Evolutionary conservation across 2,113 vertebrate species (phyloP), one percentile per base, ranked within the genome.

Genomic region (Lipotes vexillifer): DNA sequence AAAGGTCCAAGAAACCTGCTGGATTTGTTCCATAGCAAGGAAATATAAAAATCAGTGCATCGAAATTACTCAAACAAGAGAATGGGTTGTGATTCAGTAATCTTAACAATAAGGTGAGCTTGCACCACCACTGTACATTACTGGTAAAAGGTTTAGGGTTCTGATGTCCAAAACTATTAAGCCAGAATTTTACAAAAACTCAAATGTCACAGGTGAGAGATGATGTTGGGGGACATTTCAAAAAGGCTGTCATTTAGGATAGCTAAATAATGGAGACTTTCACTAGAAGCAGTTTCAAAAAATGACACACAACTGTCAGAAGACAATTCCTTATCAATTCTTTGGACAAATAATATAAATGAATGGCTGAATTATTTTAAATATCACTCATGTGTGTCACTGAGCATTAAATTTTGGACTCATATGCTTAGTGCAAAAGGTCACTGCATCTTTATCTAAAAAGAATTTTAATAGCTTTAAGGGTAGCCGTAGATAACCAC

Each of bases 161-260:
- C 41, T 57, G 14, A 59, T 41, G 57, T 23, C 5, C 20, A 94
- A 91, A 90, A 41, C 59, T 65, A 84, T 86, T 68, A 88, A 94
- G 72, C 8, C 66, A 68, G 52, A 96, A 96, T 63, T 57, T 74
- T 66, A 88, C 49, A 95, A 81, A 95, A 86, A 83, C 31, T 88
- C 77, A 93, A 18, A 74, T 75, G 81, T 57, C 0, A 0, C 49
- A 81, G 33, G 59, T 90, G 88, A 94, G 13, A 83, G n/a, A 88
- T 20, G 55, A n/a, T 71, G 49, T 1, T 59, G 75, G 5, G 2
- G 31, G 5, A 85, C 21, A 93, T 74, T 71, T 41, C 96, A 61
- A 88, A 75, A 93, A 97, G 94, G 93, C 95, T 97, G 83, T 88
- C 95, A 91, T 91, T 98, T 96, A 88, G 21, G 91, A 94, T 31